Percentiles rank a stretch among this genome's conserved stretches.
Evolutionary conservation across 2,888 invertebrate genomes (phyloP).

Genomic region (Enchytraeus crypticus): DNA sequence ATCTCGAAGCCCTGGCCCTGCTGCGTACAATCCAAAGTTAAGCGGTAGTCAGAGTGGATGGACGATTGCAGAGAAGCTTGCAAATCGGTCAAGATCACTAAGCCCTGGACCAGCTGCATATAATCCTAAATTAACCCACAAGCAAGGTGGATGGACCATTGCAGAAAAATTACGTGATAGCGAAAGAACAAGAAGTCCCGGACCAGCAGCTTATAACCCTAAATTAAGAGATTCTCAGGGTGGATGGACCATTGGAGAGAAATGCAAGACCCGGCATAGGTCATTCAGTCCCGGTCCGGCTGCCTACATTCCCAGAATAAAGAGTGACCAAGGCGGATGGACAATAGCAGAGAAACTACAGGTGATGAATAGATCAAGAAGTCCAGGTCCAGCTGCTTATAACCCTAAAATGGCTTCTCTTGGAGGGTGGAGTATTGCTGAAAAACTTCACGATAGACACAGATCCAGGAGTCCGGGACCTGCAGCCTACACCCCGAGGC

Average conservation of each 20-base stretch:
- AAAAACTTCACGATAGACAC: background rate
- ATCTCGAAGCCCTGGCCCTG: too few relatives aligned
- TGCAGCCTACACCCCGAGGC: background rate
- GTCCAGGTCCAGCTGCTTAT: background rate
- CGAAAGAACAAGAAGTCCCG: background rate
- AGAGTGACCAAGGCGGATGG: background rate
- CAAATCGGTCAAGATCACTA: background rate
- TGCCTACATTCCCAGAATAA: background rate
- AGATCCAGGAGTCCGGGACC: background rate
- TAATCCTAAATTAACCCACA: background rate
- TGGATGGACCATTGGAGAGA: background rate
- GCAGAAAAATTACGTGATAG: background rate
- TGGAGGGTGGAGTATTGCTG: background rate
- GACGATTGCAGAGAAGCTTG: background rate
- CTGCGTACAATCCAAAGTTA: background rate
- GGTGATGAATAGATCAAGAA: background rate
- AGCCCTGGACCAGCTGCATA: constrained; percentile 7
- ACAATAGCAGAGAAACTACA: background rate
- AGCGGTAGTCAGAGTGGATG: background rate
- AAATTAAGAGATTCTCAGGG: too few relatives aligned
- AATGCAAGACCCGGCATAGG: background rate
- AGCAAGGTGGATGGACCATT: background rate
- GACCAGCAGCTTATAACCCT: constrained; percentile 4
- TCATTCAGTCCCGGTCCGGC: background rate
- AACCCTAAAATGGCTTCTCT: too few relatives aligned